Percentiles rank a stretch among this genome's conserved stretches.
Conservation (phyloP, 2,113 vertebrate species). For the Corythornis vintsioides region DNA sequence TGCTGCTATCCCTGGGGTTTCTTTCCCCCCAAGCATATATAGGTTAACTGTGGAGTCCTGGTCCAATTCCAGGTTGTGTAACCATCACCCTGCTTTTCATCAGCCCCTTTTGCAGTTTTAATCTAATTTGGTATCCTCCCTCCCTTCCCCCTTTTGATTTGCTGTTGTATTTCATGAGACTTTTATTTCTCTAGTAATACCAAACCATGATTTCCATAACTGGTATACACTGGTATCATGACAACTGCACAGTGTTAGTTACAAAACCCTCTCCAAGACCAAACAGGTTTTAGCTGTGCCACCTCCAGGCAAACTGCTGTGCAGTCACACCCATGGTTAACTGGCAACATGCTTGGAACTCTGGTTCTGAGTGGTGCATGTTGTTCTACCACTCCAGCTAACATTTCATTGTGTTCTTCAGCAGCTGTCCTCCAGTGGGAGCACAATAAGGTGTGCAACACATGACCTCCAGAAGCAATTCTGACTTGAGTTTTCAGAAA, state of each 20-base stretch:
- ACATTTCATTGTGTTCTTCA: neutral
- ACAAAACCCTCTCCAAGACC: neutral
- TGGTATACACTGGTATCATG: neutral
- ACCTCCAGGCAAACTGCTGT: neutral
- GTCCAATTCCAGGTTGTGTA: neutral
- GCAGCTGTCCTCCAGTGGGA: neutral
- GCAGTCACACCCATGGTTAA: neutral
- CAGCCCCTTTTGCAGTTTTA: neutral
- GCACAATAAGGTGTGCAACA: neutral
- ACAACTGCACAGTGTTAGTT: neutral
- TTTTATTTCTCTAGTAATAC: neutral
- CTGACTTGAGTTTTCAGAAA: neutral
- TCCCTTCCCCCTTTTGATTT: neutral
- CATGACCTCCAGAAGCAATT: neutral
- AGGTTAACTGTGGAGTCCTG: neutral
- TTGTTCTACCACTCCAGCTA: neutral
- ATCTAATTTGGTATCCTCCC: neutral
- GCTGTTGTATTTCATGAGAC: neutral
- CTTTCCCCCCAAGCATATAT: neutral
- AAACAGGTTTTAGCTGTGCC: neutral
- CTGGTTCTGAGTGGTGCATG: rapidly evolving
- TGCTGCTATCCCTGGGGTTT: neutral
- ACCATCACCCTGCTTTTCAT: neutral
- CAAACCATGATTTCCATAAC: neutral
- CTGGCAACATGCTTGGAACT: neutral